These are phyloP conservation scores for Falco concolor DNA, from an alignment of 2,797 vertebrate species.

Conservation along the genomic window DNA sequence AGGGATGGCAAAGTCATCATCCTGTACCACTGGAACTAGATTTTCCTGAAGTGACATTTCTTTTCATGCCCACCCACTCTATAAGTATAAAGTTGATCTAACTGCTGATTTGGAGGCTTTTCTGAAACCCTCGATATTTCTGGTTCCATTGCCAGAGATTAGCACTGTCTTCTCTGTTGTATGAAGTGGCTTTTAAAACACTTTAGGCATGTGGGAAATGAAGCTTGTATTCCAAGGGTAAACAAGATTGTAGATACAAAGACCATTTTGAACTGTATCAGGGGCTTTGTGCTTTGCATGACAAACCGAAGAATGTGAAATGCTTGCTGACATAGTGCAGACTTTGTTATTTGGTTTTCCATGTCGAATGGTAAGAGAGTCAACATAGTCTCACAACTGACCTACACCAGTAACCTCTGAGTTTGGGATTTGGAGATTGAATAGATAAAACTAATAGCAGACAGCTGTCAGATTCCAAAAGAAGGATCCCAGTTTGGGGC, in stretches of 20 bases:
- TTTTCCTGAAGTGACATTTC: background rate
- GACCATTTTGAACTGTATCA: slow-evolving; percentile 32
- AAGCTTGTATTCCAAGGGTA: slow-evolving; percentile 39
- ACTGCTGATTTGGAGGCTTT: background rate
- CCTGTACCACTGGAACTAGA: background rate
- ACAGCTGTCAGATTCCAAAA: background rate
- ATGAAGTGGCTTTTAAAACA: slow-evolving; percentile 33
- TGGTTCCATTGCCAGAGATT: background rate
- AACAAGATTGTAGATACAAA: slow-evolving; percentile 55
- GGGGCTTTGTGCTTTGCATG: slow-evolving; percentile 52
- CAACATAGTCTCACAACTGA: slow-evolving; percentile 52
- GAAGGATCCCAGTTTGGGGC: background rate
- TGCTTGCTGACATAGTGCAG: slow-evolving; percentile 41
- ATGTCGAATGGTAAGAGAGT: slow-evolving; percentile 59
- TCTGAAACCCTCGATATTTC: background rate
- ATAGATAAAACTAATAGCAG: slow-evolving; percentile 57
- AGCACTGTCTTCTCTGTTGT: slow-evolving; percentile 4
- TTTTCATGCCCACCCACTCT: background rate
- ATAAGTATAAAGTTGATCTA: background rate
- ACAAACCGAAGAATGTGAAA: slow-evolving; percentile 56
- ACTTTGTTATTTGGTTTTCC: slow-evolving; percentile 59
- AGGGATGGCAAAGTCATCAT: background rate
- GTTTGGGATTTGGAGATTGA: slow-evolving; percentile 72
- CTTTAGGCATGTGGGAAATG: slow-evolving; percentile 41
- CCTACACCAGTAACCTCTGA: slow-evolving; percentile 57